Conservation (phyloP, 2,113 vertebrate species). For the Prolemur simus region DNA sequence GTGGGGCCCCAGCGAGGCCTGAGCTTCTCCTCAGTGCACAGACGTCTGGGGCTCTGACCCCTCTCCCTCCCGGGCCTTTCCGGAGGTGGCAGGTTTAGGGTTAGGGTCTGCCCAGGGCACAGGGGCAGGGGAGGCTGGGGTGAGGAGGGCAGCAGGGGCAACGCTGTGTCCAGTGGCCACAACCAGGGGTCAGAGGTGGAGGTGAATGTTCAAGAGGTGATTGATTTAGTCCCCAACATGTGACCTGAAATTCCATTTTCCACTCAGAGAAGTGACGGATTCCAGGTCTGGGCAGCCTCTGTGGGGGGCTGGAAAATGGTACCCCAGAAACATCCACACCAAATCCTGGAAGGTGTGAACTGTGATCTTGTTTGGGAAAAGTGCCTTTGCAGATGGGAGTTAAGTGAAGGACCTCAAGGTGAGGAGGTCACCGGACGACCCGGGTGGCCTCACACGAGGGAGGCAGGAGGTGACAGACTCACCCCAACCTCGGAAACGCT, state of each 20-base stretch:
- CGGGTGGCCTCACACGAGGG: too few relatives aligned
- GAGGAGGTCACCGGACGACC: too few relatives aligned
- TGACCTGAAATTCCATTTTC: background rate
- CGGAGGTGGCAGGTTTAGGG: too few relatives aligned
- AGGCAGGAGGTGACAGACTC: too few relatives aligned
- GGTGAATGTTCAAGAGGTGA: background rate
- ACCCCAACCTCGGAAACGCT: too few relatives aligned
- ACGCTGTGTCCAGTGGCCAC: accelerated
- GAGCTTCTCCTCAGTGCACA: too few relatives aligned
- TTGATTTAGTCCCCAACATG: background rate
- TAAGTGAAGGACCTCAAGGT: background rate
- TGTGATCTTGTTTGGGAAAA: background rate
- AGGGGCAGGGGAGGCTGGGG: background rate
- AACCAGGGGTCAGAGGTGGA: background rate
- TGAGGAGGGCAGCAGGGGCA: background rate
- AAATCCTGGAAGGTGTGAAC: background rate
- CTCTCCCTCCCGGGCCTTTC: background rate
- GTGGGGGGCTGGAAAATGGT: background rate
- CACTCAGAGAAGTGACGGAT: background rate
- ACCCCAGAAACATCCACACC: too few relatives aligned
- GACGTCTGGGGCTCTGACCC: too few relatives aligned
- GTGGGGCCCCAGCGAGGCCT: too few relatives aligned
- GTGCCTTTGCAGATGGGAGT: too few relatives aligned
- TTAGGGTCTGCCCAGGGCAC: background rate
- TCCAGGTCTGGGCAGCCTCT: background rate